These are phyloP conservation scores for Scaeva pyrastri DNA, from an alignment of 2,888 invertebrate genomes.

Conservation along the genomic window DNA sequence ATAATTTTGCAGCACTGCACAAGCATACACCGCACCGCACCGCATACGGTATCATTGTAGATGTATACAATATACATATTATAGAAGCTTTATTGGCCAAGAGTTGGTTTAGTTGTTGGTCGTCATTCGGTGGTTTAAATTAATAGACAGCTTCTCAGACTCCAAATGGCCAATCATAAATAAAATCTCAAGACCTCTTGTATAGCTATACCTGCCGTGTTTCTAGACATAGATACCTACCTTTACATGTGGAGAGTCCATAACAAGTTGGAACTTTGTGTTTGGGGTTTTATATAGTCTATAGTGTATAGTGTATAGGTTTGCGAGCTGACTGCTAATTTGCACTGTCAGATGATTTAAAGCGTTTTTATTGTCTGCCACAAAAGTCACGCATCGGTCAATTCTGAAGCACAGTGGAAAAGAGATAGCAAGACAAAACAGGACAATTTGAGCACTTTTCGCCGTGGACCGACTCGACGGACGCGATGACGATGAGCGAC, in stretches of 20 bases:
- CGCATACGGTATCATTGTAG: neutral
- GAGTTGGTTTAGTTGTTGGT: slow-evolving; percentile 6
- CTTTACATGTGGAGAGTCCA: neutral
- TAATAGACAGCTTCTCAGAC: slow-evolving; percentile 72
- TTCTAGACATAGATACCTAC: neutral
- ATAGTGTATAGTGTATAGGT: neutral
- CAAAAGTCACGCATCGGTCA: slow-evolving; percentile 76
- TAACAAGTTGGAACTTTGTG: slow-evolving; percentile 29
- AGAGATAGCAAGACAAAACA: slow-evolving; percentile 13
- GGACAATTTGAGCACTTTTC: slow-evolving; percentile 44
- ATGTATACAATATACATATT: too few species aligned
- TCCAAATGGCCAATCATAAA: slow-evolving; percentile 72
- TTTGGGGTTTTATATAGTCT: slow-evolving; percentile 58
- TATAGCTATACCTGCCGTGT: neutral
- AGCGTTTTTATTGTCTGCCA: slow-evolving; percentile 76
- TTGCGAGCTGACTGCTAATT: slow-evolving; percentile 61
- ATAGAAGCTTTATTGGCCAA: neutral
- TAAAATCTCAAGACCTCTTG: slow-evolving; percentile 56
- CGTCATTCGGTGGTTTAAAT: slow-evolving; percentile 44
- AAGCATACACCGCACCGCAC: neutral
- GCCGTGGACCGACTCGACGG: neutral
- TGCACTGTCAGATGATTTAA: slow-evolving; percentile 76
- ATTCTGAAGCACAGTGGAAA: slow-evolving; percentile 32
- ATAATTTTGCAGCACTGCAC: slow-evolving; percentile 33
- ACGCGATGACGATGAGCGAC: neutral